Evolutionary conservation across 2,888 invertebrate genomes (phyloP).

Genomic region (Pristionchus fissidentatus): DNA sequence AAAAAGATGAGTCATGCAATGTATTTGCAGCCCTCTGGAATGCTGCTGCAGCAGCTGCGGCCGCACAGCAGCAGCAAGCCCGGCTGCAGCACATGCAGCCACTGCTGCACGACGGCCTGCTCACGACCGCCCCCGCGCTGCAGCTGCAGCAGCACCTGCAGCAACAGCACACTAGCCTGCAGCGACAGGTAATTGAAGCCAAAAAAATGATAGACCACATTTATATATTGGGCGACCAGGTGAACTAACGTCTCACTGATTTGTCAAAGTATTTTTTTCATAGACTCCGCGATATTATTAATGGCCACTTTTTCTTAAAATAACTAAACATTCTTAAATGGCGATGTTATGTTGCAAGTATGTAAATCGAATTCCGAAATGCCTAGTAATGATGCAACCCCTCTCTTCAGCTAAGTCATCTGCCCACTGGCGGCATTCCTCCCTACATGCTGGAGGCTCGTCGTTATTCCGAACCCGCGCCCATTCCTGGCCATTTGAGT

Average conservation of each 20-base stretch:
- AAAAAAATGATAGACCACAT: too few relatives aligned
- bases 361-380: too few relatives aligned
- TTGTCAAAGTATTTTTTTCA: too few relatives aligned
- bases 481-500: conserved; percentile 52
- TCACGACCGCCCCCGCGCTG: conserved; percentile 37
- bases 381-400: too few relatives aligned
- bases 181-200: conserved; percentile 43
- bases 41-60: conserved; percentile 6
- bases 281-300: too few relatives aligned
- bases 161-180: not conserved
- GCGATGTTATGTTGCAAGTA: too few relatives aligned
- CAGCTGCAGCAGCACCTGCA: conserved; percentile 40
- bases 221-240: too few relatives aligned
- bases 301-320: too few relatives aligned
- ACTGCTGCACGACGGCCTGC: conserved; percentile 41
- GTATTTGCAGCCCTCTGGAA: conserved; percentile 39
- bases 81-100: not conserved
- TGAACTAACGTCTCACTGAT: too few relatives aligned
- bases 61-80: not conserved
- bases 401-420: not conserved
- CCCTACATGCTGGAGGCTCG: conserved; percentile 55
- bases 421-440: conserved; percentile 40
- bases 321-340: too few relatives aligned
- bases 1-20: too few relatives aligned
- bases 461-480: conserved; percentile 57